Conservation (phyloP, 2,888 invertebrate species). For the Coecobrya sp. region DNA sequence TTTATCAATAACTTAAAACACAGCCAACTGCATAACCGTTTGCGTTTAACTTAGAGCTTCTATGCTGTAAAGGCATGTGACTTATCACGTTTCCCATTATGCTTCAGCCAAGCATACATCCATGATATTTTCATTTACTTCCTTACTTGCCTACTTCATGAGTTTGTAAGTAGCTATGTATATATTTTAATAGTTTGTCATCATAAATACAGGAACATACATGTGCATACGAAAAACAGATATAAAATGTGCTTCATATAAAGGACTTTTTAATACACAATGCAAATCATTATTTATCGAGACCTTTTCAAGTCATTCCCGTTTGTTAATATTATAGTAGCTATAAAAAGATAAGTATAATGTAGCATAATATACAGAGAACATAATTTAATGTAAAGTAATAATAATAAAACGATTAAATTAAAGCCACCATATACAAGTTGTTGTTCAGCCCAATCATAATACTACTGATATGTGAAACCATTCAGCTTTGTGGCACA, state of each 20-base stretch:
- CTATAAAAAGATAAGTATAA: not conserved
- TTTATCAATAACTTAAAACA: not conserved
- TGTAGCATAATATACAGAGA: not conserved
- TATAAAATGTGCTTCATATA: not conserved
- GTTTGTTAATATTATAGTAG: not conserved
- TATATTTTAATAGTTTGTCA: not conserved
- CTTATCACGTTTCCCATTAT: constrained; percentile 35
- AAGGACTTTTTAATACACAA: not conserved
- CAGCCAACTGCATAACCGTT: not conserved
- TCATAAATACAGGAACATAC: not conserved
- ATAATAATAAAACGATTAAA: constrained; percentile 40
- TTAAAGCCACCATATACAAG: not conserved
- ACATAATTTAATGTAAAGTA: not conserved
- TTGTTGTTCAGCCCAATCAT: constrained; percentile 2
- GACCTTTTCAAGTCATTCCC: not conserved
- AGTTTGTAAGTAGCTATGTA: too few relatives aligned
- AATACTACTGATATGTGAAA: not conserved
- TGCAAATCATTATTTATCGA: not conserved
- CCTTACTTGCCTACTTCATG: not conserved
- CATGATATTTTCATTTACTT: constrained; percentile 31
- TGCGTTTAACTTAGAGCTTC: not conserved
- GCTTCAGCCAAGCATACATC: constrained; percentile 53
- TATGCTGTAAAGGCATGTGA: not conserved
- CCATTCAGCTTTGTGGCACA: not conserved
- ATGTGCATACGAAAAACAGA: not conserved